Evolutionary conservation across 2,797 vertebrate species (phyloP), one percentile per base, ranked within the genome.

Genomic region (Mustela erminea): DNA sequence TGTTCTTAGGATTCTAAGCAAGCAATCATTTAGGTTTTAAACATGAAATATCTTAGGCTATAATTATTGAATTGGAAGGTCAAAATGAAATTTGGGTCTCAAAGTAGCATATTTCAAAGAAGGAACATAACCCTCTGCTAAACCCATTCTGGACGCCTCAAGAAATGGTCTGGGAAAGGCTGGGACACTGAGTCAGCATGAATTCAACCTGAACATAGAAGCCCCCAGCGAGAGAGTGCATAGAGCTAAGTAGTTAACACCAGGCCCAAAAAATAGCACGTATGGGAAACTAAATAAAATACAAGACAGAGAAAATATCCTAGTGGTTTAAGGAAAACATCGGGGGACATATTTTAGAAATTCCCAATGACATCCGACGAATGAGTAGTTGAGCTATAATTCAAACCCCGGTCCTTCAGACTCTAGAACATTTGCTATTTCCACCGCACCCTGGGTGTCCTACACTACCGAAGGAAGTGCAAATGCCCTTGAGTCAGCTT

Each of bases 241-340:
- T 95, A 81, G 17, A 95, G 72, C 68, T 80, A 72, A 97, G 78
- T 82, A 95, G 94, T 97, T 94, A 95, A 95, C 41, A 95, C 49
- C 0, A 2, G 66, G 72, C 87, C 88, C 90, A 56, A 81, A 83
- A 97, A 97, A 72, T 32, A 83, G 85, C 77, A 97, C 93, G 97
- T 94, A 89, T 23, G 88, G 92, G 83, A 97, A 96, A 93, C 52
- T 46, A 97, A 96, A 97, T 97, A 93, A 96, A 96, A 93, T 62
- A 89, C 7, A 81, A 90, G 89, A 88, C 83, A 62, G 54, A 89
- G 60, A 96, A 96, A 96, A 89, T 95, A 96, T 70, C 88, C 83
- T 46, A 98, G 90, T 52, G 93, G 92, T 87, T 95, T 95, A 96
- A 96, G 90, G 92, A 96, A 97, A 98, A 97, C 49, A 92, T 86